These are phyloP conservation scores for Ursus arctos DNA, from an alignment of 2,113 vertebrate genomes.

Conservation along the genomic window DNA sequence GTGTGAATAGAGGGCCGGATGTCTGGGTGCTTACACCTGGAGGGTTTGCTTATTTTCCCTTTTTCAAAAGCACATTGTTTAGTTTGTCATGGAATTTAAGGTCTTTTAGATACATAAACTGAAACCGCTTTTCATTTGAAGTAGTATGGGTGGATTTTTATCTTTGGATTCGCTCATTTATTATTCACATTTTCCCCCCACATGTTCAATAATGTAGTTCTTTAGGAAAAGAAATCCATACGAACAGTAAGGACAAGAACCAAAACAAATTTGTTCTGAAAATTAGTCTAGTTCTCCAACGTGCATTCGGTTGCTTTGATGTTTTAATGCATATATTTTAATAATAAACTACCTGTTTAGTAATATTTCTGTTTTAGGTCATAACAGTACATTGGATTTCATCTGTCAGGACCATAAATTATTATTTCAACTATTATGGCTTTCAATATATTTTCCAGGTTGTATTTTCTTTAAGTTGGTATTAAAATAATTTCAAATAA, in stretches of 20 bases:
- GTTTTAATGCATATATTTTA: background rate
- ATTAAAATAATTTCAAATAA: background rate
- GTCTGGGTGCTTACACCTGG: background rate
- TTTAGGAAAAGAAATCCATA: background rate
- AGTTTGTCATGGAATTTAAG: background rate
- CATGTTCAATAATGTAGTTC: background rate
- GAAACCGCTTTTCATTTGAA: background rate
- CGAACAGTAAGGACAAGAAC: background rate
- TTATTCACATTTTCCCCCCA: background rate
- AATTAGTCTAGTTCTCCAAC: background rate
- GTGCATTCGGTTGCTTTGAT: background rate
- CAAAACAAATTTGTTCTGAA: background rate
- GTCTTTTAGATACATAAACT: background rate
- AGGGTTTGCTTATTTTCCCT: background rate
- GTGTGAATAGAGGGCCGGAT: background rate
- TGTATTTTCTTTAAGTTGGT: background rate
- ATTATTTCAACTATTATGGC: background rate
- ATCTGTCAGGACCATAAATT: background rate
- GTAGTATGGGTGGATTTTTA: background rate
- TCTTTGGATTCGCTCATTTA: background rate
- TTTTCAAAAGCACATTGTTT: background rate
- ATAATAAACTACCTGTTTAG: background rate
- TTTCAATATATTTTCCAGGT: conserved; percentile 29
- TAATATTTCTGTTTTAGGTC: conserved; percentile 18
- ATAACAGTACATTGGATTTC: background rate